phyloP scores from a whole-genome alignment of 2,797 vertebrate species.

The Apogon hyalosoma region DNA sequence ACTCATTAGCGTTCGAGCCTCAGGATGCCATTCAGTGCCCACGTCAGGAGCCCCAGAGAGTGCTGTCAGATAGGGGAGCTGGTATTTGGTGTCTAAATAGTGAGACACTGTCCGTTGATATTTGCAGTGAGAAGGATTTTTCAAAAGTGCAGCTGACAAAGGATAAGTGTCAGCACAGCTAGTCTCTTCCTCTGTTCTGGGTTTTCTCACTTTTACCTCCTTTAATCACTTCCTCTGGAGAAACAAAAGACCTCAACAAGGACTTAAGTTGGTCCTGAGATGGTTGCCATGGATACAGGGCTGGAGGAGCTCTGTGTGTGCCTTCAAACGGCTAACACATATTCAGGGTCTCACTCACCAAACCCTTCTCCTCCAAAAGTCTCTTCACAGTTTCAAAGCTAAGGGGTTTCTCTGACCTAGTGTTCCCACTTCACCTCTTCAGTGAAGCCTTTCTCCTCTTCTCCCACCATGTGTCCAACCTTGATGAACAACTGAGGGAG shows the following conservation, averaged over 20 bases:
- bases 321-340: conserved; percentile 59
- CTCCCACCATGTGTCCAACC: conserved; percentile 14
- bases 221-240: conserved; percentile 74
- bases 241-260: conserved; percentile 70
- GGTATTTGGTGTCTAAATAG: conserved; percentile 56
- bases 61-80: conserved; percentile 52
- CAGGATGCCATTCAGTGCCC: conserved; percentile 64
- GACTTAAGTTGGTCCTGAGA: conserved; percentile 70
- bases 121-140: conserved; percentile 57
- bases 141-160: conserved; percentile 60
- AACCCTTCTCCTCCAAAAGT: conserved; percentile 50
- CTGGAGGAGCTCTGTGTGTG: conserved; percentile 62
- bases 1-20: conserved; percentile 75
- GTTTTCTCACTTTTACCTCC: conserved; percentile 67
- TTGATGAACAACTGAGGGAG: conserved; percentile 28
- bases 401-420: conserved; percentile 47
- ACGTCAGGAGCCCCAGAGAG: conserved; percentile 62
- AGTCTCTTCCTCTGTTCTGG: conserved; percentile 43
- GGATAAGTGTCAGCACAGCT: conserved; percentile 48
- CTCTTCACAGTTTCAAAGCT: conserved; percentile 62
- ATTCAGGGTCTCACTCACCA: conserved; percentile 46
- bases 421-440: conserved; percentile 50
- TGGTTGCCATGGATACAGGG: conserved; percentile 81
- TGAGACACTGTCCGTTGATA: conserved; percentile 61
- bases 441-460: conserved; percentile 17